Percentiles rank a stretch among this genome's conserved stretches.
Evolutionary conservation across 2,888 invertebrate genomes (phyloP).

Genomic region (Abrostola triplasia): DNA sequence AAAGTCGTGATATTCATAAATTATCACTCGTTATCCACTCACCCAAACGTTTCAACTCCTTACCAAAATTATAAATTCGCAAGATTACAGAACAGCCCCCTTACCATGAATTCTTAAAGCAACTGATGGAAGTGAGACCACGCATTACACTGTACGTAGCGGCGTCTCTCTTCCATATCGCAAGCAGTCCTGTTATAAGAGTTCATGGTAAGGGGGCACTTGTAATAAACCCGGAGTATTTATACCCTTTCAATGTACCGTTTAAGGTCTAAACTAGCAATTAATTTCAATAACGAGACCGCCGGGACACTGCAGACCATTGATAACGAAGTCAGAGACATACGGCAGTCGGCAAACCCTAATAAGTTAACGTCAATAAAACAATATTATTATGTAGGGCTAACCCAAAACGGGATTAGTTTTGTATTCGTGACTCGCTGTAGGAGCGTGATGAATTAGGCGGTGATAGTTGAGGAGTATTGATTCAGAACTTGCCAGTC

Average conservation of each 20-base stretch:
- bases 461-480: conserved; percentile 50
- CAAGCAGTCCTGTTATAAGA: too few species aligned
- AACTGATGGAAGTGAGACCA: too few species aligned
- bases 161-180: too few species aligned
- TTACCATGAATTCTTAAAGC: too few species aligned
- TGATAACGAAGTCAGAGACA: conserved; percentile 54
- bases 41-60: too few species aligned
- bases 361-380: conserved; percentile 55
- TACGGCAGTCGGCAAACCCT: conserved; percentile 47
- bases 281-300: conserved; percentile 53
- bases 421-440: conserved; percentile 45
- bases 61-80: neutral
- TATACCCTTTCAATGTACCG: conserved; percentile 35
- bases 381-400: conserved; percentile 44
- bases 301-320: conserved; percentile 43
- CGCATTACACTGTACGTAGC: too few species aligned
- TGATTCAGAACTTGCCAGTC: conserved; percentile 53
- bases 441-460: conserved; percentile 53
- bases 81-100: conserved; percentile 15
- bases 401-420: conserved; percentile 53
- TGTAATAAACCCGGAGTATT: conserved; percentile 30
- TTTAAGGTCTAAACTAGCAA: conserved; percentile 30
- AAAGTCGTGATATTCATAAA: too few species aligned
- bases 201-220: too few species aligned
- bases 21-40: too few species aligned